These are phyloP conservation scores for Elmis aenea DNA, from an alignment of 2,888 invertebrate species.

Conservation along the genomic window DNA sequence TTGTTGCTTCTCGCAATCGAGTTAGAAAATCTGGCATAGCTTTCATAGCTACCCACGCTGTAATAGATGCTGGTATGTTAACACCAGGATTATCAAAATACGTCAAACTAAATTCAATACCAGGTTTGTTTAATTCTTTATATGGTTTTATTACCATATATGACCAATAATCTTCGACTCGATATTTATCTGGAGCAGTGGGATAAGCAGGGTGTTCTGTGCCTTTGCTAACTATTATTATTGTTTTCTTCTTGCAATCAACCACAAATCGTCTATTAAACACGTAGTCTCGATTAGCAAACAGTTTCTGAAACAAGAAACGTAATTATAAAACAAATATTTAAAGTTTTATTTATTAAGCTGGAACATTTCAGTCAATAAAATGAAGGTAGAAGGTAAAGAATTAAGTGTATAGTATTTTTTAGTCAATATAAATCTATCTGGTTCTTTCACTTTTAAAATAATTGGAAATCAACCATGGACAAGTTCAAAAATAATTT, in stretches of 20 bases:
- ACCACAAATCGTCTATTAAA: slow-evolving; percentile 66
- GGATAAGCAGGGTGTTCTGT: slow-evolving; percentile 69
- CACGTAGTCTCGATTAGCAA: slow-evolving; percentile 83
- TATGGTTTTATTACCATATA: slow-evolving; percentile 77
- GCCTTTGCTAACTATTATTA: slow-evolving; percentile 63
- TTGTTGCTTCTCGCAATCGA: slow-evolving; percentile 65
- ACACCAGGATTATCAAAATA: slow-evolving; percentile 85
- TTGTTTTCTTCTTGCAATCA: slow-evolving; percentile 54
- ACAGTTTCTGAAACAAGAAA: slow-evolving; percentile 59
- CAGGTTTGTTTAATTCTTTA: slow-evolving; percentile 55
- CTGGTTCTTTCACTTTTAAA: no score
- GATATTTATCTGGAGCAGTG: slow-evolving; percentile 59
- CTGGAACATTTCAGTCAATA: no score
- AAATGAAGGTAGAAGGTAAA: no score
- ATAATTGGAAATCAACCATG: no score
- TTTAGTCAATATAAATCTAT: no score
- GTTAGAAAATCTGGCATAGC: slow-evolving; percentile 74
- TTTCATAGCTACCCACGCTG: slow-evolving; percentile 68
- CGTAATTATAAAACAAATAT: slow-evolving; percentile 9
- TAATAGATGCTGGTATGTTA: slow-evolving; percentile 66
- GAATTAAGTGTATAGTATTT: no score
- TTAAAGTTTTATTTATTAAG: no score
- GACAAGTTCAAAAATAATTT: no score
- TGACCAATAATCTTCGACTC: slow-evolving; percentile 80
- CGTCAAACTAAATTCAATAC: slow-evolving; percentile 78